Base-by-base conservation (phyloP, 1,140 invertebrate genomes). In the Aradophagus sp. region DNA sequence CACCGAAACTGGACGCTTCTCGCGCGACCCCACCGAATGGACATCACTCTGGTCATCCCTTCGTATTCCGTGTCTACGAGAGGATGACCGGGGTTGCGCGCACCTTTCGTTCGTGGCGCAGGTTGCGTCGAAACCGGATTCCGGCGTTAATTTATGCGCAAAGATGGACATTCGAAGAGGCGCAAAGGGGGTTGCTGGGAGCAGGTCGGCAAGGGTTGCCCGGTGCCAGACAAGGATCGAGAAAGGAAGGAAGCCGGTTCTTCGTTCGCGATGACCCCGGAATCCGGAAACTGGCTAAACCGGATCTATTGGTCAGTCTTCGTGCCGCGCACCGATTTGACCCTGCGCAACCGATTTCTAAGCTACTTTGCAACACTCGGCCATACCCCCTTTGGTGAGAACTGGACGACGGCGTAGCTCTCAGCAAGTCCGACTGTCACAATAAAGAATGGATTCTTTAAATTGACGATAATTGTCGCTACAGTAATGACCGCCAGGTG, bases 231-330 rank as follows among this genome's bases (percentile, higher is more conserved):
- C 34, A 56, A 52, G 38, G 58, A 63, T 23, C 17, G 8, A 52
- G 31, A 44, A 52, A 58, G 53, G 59, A 71, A 59, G 47, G 52
- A 56, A 47, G 35, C 55, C 41, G 42, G 55, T 48, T 68, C 36
- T 32, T 23, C 12, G 26, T 19, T 50, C 15, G 36, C 41, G 44
- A 52, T 74, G 73, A 71, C 73, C 68, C 68, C 68, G 81, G 84
- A 86, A 86, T 86, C 83, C 84, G 84, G 84, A 86, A 86, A 86
- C 84, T 84, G 61, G 83, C 77, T 81, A 84, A 86, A 86, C 84
- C 84, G 84, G 84, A 86, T 86, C 84, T 85, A 83, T 84, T 84
- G 84, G 84, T 86, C 84, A 86, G 81, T 84, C 80, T 81, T 73
- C 76, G 78, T 78, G 75, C 56, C 66, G 59, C 67, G 56, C 70